Percentiles rank a stretch among this genome's conserved stretches.
phyloP scores from a whole-genome alignment of 2,797 vertebrate species.

The Labeo calbasu region DNA sequence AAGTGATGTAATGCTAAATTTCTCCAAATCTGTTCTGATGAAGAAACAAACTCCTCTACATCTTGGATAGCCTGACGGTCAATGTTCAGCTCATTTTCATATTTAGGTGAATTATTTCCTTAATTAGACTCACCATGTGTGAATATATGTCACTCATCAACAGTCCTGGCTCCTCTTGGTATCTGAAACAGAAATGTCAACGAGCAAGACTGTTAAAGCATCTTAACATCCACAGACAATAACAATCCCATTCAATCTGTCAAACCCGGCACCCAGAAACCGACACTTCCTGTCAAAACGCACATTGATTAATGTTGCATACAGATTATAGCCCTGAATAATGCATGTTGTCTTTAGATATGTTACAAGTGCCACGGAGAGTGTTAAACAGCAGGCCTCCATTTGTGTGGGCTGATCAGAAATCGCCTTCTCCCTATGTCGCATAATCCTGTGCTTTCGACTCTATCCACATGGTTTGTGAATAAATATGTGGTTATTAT shows the following conservation, averaged over 20 bases:
- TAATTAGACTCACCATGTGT: neutral
- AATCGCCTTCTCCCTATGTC: conserved; percentile 26
- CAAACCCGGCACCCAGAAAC: conserved; percentile 1
- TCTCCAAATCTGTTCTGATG: neutral
- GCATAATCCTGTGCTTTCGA: conserved; percentile 26
- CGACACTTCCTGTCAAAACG: conserved; percentile 22
- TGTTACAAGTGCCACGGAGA: conserved; percentile 8
- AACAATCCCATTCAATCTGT: conserved; percentile 22
- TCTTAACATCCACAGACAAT: conserved; percentile 23
- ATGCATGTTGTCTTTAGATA: conserved; percentile 24
- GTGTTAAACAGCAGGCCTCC: conserved; percentile 29
- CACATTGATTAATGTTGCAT: conserved; percentile 10
- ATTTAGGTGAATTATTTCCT: neutral
- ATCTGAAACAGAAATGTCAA: conserved; percentile 18
- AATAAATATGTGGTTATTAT: conserved; percentile 48
- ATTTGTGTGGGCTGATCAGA: conserved; percentile 30
- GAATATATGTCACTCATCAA: neutral
- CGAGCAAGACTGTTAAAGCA: neutral
- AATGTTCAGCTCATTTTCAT: neutral
- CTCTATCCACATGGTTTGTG: conserved; percentile 34
- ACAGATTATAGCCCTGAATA: conserved; percentile 2
- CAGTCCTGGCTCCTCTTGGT: neutral
- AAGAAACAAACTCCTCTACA: neutral
- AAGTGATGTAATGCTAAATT: neutral
- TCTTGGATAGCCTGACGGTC: neutral